Conservation (phyloP, 2,113 vertebrate genomes). For the Macquaria australasica region DNA sequence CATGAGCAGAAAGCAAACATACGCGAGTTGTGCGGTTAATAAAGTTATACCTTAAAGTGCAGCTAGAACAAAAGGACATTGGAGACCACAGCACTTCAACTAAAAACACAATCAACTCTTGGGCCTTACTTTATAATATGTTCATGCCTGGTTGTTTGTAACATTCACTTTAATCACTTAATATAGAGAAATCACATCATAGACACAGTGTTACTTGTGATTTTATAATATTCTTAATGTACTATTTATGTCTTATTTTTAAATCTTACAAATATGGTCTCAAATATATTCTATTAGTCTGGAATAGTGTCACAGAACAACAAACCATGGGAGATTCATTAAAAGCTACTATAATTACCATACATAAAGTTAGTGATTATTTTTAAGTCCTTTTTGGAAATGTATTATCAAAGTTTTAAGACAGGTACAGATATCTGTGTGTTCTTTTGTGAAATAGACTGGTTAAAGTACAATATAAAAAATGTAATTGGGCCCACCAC, state of each 20-base stretch:
- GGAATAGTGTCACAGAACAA: not conserved
- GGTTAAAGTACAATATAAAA: not conserved
- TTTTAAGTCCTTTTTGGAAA: not conserved
- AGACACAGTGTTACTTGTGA: not conserved
- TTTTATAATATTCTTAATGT: not conserved
- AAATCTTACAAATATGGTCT: not conserved
- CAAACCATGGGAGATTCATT: fast-evolving
- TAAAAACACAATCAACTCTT: not conserved
- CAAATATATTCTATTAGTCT: not conserved
- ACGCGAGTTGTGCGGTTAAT: not conserved
- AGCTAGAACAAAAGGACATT: not conserved
- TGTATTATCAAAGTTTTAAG: not conserved
- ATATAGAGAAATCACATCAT: not conserved
- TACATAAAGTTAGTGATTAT: not conserved
- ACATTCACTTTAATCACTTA: not conserved
- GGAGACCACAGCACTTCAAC: not conserved
- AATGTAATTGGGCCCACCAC: not conserved
- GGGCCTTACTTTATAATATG: not conserved
- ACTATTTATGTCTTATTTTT: not conserved
- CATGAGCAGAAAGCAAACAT: not conserved
- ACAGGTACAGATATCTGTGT: not conserved
- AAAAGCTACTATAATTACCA: not conserved
- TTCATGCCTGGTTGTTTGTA: not conserved
- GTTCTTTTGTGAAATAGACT: not conserved
- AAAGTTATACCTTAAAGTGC: not conserved